Percentiles rank a stretch among this genome's conserved stretches.
phyloP scores from a whole-genome alignment of 2,888 invertebrate species.

The Auanema freiburgensis region DNA sequence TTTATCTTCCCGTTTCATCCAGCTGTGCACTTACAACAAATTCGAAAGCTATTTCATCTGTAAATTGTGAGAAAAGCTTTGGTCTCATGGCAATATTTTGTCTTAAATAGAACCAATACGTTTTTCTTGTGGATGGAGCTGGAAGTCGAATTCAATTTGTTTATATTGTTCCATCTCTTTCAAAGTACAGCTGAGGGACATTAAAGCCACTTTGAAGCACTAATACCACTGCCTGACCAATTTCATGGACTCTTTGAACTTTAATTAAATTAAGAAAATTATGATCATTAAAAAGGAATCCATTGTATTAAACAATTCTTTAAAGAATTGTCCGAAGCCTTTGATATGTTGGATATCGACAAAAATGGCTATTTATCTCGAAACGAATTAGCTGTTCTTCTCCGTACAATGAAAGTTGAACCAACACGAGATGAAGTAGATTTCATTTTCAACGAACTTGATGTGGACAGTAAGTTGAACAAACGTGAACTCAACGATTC shows the following conservation, averaged over 20 bases:
- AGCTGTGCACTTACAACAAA: too few relatives aligned
- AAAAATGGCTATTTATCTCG: conserved; percentile 59
- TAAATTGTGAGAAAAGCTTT: too few relatives aligned
- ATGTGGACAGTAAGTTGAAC: conserved; percentile 48
- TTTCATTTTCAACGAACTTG: conserved; percentile 62
- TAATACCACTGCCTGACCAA: background rate
- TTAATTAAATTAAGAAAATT: background rate
- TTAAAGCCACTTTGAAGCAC: conserved; percentile 6
- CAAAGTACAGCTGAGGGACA: conserved; percentile 14
- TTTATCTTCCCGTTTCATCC: too few relatives aligned
- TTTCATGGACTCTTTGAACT: too few relatives aligned
- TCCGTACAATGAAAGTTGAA: conserved; percentile 58
- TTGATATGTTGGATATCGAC: conserved; percentile 61
- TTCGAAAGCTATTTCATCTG: too few relatives aligned
- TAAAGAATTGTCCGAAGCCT: conserved; percentile 61
- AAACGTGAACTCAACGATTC: background rate
- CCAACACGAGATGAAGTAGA: conserved; percentile 60
- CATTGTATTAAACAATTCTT: conserved; percentile 46
- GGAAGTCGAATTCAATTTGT: conserved; percentile 26
- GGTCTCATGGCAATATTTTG: too few relatives aligned
- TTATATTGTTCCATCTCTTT: conserved; percentile 12
- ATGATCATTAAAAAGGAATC: background rate
- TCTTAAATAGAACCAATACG: too few relatives aligned
- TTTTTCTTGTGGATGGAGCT: conserved; percentile 4
- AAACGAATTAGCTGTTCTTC: conserved; percentile 58